Evolutionary conservation across 1,140 invertebrate genomes (phyloP).

Genomic region (Saccostrea cuccullata): DNA sequence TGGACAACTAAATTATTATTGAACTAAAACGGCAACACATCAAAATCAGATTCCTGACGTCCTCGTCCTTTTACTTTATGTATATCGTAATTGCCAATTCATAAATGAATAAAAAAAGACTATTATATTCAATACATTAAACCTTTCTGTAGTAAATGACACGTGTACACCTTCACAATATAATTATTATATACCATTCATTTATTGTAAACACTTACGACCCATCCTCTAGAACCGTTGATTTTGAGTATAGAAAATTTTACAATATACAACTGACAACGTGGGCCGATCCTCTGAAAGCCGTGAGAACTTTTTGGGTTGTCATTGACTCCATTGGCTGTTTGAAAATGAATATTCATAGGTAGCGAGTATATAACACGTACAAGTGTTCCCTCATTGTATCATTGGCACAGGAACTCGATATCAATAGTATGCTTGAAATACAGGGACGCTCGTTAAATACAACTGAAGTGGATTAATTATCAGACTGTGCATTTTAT

Average conservation of each 20-base stretch:
- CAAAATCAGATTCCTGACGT: too few species aligned
- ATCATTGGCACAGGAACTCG: neutral
- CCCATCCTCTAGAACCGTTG: neutral
- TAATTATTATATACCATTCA: too few species aligned
- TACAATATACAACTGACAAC: neutral
- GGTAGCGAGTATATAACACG: neutral
- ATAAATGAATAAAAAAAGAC: too few species aligned
- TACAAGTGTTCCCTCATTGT: neutral
- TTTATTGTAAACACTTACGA: neutral
- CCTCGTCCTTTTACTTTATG: too few species aligned
- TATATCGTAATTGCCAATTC: too few species aligned
- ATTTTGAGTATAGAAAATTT: neutral
- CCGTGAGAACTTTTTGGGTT: neutral
- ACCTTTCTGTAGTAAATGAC: too few species aligned
- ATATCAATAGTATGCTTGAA: conserved; percentile 25
- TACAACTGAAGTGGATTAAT: conserved; percentile 13
- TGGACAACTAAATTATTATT: too few species aligned
- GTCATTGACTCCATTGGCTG: conserved; percentile 7
- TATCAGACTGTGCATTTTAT: conserved; percentile 15
- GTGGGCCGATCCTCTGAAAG: neutral
- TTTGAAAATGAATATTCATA: conserved; percentile 5
- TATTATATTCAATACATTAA: too few species aligned
- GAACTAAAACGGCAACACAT: too few species aligned
- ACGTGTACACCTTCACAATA: too few species aligned
- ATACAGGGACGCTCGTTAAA: neutral